Evolutionary conservation across 2,888 invertebrate species (phyloP).

Genomic region (Frankliniella intonsa): DNA sequence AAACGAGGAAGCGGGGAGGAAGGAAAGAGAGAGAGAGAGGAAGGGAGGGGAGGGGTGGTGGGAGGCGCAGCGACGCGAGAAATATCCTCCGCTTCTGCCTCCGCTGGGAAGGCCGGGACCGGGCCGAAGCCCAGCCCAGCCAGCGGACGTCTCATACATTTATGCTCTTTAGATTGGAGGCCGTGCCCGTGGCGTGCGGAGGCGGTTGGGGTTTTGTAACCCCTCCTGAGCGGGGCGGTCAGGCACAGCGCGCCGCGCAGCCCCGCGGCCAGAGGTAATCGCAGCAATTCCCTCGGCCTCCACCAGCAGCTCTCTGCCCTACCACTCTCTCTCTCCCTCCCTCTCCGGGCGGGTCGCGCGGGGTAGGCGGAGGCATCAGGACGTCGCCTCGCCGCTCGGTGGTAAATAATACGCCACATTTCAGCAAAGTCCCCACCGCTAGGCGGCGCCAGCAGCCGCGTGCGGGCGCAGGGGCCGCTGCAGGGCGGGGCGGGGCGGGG

Average conservation of each 20-base stretch:
- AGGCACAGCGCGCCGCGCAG: neutral
- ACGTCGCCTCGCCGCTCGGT: neutral
- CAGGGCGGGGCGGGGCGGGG: neutral
- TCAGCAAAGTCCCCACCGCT: neutral
- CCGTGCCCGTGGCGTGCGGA: neutral
- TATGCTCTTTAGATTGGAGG: neutral
- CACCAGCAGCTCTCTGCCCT: too few relatives aligned
- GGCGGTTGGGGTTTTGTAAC: too few relatives aligned
- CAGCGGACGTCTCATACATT: neutral
- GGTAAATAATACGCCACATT: constrained; percentile 26
- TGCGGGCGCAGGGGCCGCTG: neutral
- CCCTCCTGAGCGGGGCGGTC: neutral
- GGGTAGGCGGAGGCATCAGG: too few relatives aligned
- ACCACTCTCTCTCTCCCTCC: too few relatives aligned
- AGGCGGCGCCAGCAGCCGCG: neutral
- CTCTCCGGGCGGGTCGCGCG: too few relatives aligned
- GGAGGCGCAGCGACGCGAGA: neutral
- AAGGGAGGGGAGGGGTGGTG: neutral
- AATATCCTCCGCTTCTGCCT: neutral
- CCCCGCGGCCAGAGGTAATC: neutral
- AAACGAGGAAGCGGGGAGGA: neutral
- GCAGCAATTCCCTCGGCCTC: neutral
- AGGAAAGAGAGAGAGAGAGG: neutral
- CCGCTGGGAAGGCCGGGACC: neutral
- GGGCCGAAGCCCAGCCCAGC: neutral